Base-by-base conservation (phyloP, 2,888 invertebrate species). In the Nyleta sp. region DNA sequence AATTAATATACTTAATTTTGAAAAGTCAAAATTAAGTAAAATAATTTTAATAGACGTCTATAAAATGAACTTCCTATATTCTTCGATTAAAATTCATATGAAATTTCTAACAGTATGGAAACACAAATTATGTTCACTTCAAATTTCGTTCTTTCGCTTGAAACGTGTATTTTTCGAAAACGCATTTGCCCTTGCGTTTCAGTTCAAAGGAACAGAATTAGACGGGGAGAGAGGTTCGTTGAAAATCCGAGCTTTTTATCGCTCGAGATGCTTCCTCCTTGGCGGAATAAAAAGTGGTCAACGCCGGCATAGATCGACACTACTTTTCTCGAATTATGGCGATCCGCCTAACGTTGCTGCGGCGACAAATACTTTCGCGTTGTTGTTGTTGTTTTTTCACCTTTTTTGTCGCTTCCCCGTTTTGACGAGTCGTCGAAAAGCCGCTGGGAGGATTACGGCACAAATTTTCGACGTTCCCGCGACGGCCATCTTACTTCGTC, bases 321-420 rank as follows among this genome's bases (percentile, higher is more conserved):
- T 64, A 64, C 42, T 72, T 64, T 62, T 48, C 44, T 46, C 62
- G 55, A 72, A 62, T 72, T 62, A 53, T 53, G 42, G 28, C 52
- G 31, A 46, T 35, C 28, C 38, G 44, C 62, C 24, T 44, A 55
- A 20, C 35, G 40, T 40, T 11, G 31, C 20, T 46, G 33, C 35
- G 24, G 24, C 17, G 38, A 68, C 24, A 50, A 62, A 72, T 72
- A 31, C 31, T 33, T 55, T 64, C 38, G 46, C 46, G 42, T 57
- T 35, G 22, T n/a, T n/a, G n/a, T n/a, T n/a, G n/a, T n/a, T n/a
- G n/a, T n/a, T n/a, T n/a, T n/a, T n/a, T n/a, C n/a, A n/a, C n/a
- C 46, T 59, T 70, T 71, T 48, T 46, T 28, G 48, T 8, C 13
- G 28, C 20, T 35, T 24, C 5, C 38, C 13, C 42, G 22, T 48